These are phyloP conservation scores for Drosophila anomalata DNA, from an alignment of 2,888 invertebrate species.

Conservation along the genomic window DNA sequence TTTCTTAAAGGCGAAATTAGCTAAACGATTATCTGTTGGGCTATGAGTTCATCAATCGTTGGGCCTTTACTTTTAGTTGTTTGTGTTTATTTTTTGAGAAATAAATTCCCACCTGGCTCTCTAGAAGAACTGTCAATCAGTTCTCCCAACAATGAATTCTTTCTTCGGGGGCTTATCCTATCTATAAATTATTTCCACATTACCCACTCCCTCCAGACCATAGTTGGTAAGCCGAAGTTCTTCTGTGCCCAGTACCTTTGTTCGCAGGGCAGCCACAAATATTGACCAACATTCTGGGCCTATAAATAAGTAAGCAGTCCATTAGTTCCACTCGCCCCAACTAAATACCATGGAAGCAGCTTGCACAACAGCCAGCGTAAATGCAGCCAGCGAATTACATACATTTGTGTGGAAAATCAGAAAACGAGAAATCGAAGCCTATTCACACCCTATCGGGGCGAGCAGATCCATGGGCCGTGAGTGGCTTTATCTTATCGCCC, in stretches of 20 bases:
- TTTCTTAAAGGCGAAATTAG: constrained; percentile 32
- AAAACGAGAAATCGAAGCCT: constrained; percentile 48
- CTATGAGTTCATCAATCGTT: constrained; percentile 35
- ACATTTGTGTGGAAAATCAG: constrained; percentile 34
- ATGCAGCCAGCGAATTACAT: constrained; percentile 24
- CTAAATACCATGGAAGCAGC: constrained; percentile 23
- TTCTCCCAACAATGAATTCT: constrained; percentile 8
- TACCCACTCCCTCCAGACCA: constrained; percentile 16
- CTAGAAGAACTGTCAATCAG: constrained; percentile 24
- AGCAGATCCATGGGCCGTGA: constrained; percentile 17
- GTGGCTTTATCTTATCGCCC: constrained; percentile 39
- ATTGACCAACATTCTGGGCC: constrained; percentile 51
- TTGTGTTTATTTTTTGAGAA: neutral
- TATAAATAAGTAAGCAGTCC: constrained; percentile 54
- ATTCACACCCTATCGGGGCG: constrained; percentile 44
- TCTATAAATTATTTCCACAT: constrained; percentile 51
- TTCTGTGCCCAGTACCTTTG: constrained; percentile 18
- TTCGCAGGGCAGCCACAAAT: constrained; percentile 33
- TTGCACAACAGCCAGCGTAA: constrained; percentile 37
- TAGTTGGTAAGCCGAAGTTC: constrained; percentile 9
- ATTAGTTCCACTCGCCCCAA: constrained; percentile 41
- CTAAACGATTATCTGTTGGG: constrained; percentile 16
- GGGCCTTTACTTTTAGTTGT: constrained; percentile 1
- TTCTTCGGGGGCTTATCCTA: constrained; percentile 31
- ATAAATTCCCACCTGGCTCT: neutral